phyloP scores from a whole-genome alignment of 2,888 invertebrate species.

The Cheilosia grossa region DNA sequence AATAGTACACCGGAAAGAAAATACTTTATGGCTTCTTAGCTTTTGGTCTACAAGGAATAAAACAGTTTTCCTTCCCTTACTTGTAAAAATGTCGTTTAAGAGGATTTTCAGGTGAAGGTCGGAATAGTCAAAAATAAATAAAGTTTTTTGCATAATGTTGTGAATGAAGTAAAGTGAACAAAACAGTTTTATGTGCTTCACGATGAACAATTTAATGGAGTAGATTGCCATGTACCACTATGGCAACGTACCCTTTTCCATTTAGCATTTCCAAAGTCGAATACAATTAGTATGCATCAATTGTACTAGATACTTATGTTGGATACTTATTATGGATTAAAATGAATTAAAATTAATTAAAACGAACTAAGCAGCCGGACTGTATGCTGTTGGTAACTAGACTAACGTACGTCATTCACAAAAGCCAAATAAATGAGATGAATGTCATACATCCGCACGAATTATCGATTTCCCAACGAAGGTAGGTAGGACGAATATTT shows the following conservation, averaged over 20 bases:
- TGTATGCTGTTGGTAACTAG: background rate
- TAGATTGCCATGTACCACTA: background rate
- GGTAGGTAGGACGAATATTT: background rate
- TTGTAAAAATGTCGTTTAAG: too few relatives aligned
- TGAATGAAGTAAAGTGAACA: too few relatives aligned
- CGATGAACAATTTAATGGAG: background rate
- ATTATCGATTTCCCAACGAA: background rate
- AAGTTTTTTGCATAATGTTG: too few relatives aligned
- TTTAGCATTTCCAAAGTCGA: background rate
- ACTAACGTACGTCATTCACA: background rate
- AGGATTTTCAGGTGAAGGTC: too few relatives aligned
- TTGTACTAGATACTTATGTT: background rate
- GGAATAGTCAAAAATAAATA: too few relatives aligned
- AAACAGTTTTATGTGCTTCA: too few relatives aligned
- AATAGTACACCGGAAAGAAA: too few relatives aligned
- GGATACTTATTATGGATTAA: constrained; percentile 19
- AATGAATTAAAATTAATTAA: background rate
- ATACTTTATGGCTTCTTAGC: too few relatives aligned
- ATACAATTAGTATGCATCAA: constrained; percentile 16
- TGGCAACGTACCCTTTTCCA: background rate
- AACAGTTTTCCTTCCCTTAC: too few relatives aligned
- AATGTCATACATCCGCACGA: constrained; percentile 10
- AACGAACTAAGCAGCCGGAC: background rate
- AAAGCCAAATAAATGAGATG: constrained; percentile 1
- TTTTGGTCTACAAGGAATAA: too few relatives aligned